phyloP scores from a whole-genome alignment of 2,113 vertebrate species.

The Setophaga coronata region DNA sequence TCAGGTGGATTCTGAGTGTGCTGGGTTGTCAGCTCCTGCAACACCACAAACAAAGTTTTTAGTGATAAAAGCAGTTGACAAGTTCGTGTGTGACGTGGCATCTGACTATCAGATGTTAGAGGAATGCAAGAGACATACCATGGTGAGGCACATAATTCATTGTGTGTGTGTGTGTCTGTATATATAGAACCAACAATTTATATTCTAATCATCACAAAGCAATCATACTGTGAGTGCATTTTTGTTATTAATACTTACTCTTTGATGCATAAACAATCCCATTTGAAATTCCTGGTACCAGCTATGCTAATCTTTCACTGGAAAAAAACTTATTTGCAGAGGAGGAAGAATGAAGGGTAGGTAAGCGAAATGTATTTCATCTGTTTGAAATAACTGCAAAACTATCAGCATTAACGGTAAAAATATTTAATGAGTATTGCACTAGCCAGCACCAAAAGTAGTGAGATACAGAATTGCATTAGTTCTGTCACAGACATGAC shows the following conservation, averaged over 20 bases:
- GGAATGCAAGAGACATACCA: slow-evolving; percentile 48
- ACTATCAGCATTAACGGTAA: slow-evolving; percentile 62
- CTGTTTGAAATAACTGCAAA: slow-evolving; percentile 62
- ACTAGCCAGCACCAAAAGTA: slow-evolving; percentile 71
- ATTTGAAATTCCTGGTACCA: slow-evolving; percentile 71
- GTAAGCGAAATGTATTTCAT: slow-evolving; percentile 51
- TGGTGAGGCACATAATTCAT: background rate
- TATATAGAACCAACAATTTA: slow-evolving; percentile 73
- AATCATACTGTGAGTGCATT: slow-evolving; percentile 70
- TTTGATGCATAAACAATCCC: slow-evolving; percentile 77
- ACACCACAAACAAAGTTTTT: background rate
- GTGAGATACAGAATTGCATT: slow-evolving; percentile 75
- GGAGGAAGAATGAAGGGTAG: slow-evolving; percentile 53
- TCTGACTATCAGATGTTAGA: slow-evolving; percentile 66
- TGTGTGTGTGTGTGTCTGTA: slow-evolving; percentile 33
- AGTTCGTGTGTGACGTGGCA: slow-evolving; percentile 33
- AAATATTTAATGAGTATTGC: slow-evolving; percentile 75
- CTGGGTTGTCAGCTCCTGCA: background rate
- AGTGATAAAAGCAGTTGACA: slow-evolving; percentile 26
- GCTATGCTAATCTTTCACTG: slow-evolving; percentile 66
- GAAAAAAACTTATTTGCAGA: slow-evolving; percentile 56
- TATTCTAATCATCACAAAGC: slow-evolving; percentile 75
- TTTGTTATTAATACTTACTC: slow-evolving; percentile 72
- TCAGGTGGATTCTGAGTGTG: background rate
- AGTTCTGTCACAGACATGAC: slow-evolving; percentile 76